phyloP scores from a whole-genome alignment of 2,888 invertebrate species.

The Drosophila longiperda region DNA sequence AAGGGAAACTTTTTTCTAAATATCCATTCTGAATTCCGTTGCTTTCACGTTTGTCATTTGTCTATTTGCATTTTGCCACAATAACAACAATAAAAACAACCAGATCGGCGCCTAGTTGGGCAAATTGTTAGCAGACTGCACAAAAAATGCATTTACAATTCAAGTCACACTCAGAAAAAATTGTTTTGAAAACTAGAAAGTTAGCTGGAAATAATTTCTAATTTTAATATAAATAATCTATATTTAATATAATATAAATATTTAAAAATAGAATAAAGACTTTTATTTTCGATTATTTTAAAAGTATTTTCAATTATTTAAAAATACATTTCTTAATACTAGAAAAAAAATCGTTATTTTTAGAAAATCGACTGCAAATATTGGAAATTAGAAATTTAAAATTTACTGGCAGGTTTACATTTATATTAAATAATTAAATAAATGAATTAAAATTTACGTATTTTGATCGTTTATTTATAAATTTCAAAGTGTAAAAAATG shows the following conservation, averaged over 20 bases:
- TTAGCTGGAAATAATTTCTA: no score
- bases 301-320: neutral
- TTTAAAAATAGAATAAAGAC: neutral
- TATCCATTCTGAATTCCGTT: conserved; percentile 15
- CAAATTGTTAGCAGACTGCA: neutral
- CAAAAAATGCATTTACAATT: neutral
- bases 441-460: no score
- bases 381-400: no score
- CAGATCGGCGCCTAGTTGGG: neutral
- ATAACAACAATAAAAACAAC: neutral
- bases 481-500: no score
- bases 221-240: no score
- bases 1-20: neutral
- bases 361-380: no score
- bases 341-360: no score
- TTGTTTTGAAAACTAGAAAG: neutral
- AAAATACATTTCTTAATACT: neutral
- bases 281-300: neutral
- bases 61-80: conserved; percentile 28
- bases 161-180: neutral
- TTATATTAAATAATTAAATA: no score
- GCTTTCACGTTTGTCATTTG: conserved; percentile 33
- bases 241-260: no score
- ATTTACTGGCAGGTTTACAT: no score
- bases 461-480: no score